These are phyloP conservation scores for Gibbula magus DNA, from an alignment of 2,888 invertebrate species.

Conservation along the genomic window DNA sequence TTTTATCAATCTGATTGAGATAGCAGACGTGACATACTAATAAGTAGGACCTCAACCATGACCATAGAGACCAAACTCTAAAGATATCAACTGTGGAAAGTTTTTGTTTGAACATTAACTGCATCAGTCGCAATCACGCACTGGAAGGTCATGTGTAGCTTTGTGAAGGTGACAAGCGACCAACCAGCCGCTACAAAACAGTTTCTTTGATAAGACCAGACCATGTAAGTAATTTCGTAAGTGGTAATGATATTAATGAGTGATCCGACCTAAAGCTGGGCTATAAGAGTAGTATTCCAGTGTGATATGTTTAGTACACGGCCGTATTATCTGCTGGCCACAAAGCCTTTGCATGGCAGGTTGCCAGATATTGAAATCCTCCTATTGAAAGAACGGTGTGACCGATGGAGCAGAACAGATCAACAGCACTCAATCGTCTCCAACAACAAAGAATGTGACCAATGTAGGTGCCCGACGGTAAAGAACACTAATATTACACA, in stretches of 20 bases:
- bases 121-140: too few relatives aligned
- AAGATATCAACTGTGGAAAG: too few relatives aligned
- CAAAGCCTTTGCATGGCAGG: neutral
- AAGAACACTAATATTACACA: neutral
- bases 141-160: too few relatives aligned
- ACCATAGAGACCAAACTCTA: too few relatives aligned
- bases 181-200: too few relatives aligned
- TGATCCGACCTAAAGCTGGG: neutral
- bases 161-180: too few relatives aligned
- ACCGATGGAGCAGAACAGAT: neutral
- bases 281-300: neutral
- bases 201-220: too few relatives aligned
- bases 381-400: neutral
- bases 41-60: too few relatives aligned
- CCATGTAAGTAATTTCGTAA: neutral
- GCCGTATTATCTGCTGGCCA: neutral
- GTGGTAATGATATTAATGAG: neutral
- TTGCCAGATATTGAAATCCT: slow-evolving; percentile 4
- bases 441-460: neutral
- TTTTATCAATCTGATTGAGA: too few relatives aligned
- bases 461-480: neutral
- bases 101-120: too few relatives aligned
- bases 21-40: too few relatives aligned
- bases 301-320: neutral
- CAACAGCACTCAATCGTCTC: neutral